Evolutionary conservation across 2,888 invertebrate species (phyloP), one percentile per base, ranked within the genome.

Genomic region (Lasioglossum figueresi): DNA sequence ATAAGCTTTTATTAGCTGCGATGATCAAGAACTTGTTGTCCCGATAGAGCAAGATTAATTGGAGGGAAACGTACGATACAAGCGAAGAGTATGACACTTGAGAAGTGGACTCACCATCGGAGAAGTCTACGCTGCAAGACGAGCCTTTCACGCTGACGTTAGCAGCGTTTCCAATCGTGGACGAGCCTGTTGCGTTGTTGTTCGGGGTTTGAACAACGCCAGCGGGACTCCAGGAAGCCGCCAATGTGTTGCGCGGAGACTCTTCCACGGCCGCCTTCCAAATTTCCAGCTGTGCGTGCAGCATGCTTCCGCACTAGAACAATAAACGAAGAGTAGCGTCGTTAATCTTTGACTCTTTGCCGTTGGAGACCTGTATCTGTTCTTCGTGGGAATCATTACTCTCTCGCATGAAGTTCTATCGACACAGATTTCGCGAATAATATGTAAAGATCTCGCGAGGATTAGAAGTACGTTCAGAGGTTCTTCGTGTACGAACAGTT

Each of bases 261-360:
- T 96, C 96, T 88, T 95, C 95, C 76, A 95, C 95, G 14, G 98
- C 98, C 84, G 97, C 97, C 95, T 98, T 98, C 98, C 98, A 99
- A 91, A 99, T 98, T 95, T 98, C 98, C 93, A 99, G 95, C 93
- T 98, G 98, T 43, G 98, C 98, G 95, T 97, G 97, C 88, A 99
- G 95, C 91, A 97, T 97, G 94, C 97, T 97, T 74, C 98, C 98
- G 93, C 97, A 97, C 98, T 98, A 95, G 4, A 93, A 93, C 88
- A 84, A 31, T 0, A 76, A 75, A 78, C 63, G 1, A 37, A 23
- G 2, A 4, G 5, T 34, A 19, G 6, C 31, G 31, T 63, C 63
- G 4, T 63, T 31, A 31, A 56, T n/a, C 56, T 56, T 56, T 1
- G 4, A 1, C 56, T 12, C 4, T 56, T 56, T 56, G n/a, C 56